Conservation (phyloP, 2,113 vertebrate species). For the Ceyx melanurus region DNA sequence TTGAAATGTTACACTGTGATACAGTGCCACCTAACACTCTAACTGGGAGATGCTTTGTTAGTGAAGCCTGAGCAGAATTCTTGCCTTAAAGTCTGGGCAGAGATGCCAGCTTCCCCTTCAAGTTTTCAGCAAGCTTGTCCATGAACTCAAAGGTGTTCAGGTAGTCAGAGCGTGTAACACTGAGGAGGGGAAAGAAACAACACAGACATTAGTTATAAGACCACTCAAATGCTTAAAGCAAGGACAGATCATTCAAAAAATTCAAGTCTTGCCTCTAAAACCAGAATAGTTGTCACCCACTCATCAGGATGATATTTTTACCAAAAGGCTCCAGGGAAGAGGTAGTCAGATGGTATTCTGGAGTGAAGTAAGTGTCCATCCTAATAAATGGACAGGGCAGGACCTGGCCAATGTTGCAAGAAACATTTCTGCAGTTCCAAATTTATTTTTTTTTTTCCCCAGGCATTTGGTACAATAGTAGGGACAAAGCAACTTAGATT, state of each 20-base stretch:
- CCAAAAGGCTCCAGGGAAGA: background rate
- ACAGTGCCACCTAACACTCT: slow-evolving; percentile 3
- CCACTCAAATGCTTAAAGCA: background rate
- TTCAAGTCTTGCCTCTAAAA: background rate
- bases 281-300: background rate
- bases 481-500: background rate
- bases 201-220: background rate
- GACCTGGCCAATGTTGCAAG: background rate
- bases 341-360: background rate
- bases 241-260: background rate
- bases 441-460: background rate
- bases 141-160: slow-evolving; percentile 97
- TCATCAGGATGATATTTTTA: background rate
- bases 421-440: background rate
- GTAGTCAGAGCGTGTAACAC: slow-evolving; percentile 89
- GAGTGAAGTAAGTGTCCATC: background rate
- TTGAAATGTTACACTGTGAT: slow-evolving; percentile 62
- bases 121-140: slow-evolving; percentile 95
- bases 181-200: slow-evolving; percentile 45
- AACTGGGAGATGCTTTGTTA: background rate
- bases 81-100: slow-evolving; percentile 84
- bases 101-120: slow-evolving; percentile 84
- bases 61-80: background rate
- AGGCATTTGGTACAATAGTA: background rate
- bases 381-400: background rate